Conservation (phyloP, 2,113 vertebrate genomes). For the Marmota flaviventris region DNA sequence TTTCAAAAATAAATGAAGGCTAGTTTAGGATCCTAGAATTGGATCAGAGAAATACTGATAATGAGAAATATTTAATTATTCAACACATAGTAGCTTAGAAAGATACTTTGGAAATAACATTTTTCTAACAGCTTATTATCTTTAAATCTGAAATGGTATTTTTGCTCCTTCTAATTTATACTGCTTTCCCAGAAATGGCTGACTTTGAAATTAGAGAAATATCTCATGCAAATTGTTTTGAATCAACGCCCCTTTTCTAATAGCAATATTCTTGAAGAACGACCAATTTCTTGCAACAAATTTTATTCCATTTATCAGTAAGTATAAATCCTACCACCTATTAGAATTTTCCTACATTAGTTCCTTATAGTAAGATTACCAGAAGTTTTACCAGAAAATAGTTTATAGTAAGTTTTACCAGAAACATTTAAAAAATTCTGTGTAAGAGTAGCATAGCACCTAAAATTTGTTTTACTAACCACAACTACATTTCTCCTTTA, state of each 20-base stretch:
- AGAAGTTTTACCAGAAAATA: not conserved
- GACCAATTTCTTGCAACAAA: not conserved
- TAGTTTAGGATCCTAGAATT: not conserved
- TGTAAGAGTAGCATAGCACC: not conserved
- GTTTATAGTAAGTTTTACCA: not conserved
- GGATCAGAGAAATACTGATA: not conserved
- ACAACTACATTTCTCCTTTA: not conserved
- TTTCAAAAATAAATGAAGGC: not conserved
- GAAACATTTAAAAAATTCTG: constrained; percentile 46
- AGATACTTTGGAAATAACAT: not conserved
- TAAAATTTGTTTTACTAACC: constrained; percentile 10
- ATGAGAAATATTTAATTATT: not conserved
- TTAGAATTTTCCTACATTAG: not conserved
- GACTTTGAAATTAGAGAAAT: constrained; percentile 30
- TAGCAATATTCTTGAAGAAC: constrained; percentile 1
- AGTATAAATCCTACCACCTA: not conserved
- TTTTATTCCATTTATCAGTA: constrained; percentile 7
- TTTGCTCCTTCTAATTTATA: not conserved
- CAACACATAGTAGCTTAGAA: not conserved
- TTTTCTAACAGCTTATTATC: constrained; percentile 38
- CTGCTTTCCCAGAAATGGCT: not conserved
- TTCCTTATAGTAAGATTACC: not conserved
- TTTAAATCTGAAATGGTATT: constrained; percentile 19
- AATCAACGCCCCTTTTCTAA: not conserved
- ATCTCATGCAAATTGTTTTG: not conserved